Evolutionary conservation across 92 coral and sea anemone species (phyloP).

Genomic region (Metridium senile): DNA sequence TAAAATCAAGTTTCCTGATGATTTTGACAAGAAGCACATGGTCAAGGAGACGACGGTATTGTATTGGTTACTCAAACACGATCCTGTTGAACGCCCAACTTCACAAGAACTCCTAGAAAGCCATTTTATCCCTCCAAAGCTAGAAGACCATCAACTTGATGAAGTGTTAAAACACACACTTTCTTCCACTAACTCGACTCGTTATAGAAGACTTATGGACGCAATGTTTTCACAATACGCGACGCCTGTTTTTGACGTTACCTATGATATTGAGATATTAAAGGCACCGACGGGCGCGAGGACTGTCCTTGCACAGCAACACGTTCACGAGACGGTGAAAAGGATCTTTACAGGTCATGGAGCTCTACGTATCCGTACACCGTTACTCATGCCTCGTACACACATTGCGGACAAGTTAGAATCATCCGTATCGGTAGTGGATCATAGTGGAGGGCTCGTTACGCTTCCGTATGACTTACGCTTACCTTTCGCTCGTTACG

Average conservation of each 20-base stretch:
- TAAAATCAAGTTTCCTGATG: slow-evolving; percentile 77
- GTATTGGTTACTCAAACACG: slow-evolving; percentile 88
- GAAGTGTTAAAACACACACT: slow-evolving; percentile 96
- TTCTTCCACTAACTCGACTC: slow-evolving; percentile 84
- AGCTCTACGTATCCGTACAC: slow-evolving; percentile 73
- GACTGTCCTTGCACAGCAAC: slow-evolving; percentile 70
- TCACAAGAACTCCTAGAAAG: slow-evolving; percentile 96
- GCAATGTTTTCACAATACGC: slow-evolving; percentile 85
- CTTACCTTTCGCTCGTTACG: slow-evolving; percentile 88
- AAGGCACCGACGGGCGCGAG: slow-evolving; percentile 58
- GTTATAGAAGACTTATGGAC: slow-evolving; percentile 83
- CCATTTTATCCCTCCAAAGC: slow-evolving; percentile 95
- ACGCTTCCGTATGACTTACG: slow-evolving; percentile 89
- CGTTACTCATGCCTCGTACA: slow-evolving; percentile 80
- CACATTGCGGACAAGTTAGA: slow-evolving; percentile 72
- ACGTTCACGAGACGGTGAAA: slow-evolving; percentile 79
- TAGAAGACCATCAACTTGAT: slow-evolving; percentile 92
- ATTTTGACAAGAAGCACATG: slow-evolving; percentile 73
- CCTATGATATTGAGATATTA: slow-evolving; percentile 77
- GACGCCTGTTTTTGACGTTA: slow-evolving; percentile 75
- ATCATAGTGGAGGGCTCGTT: slow-evolving; percentile 88
- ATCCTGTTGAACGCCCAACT: slow-evolving; percentile 89
- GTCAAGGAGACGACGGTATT: slow-evolving; percentile 75
- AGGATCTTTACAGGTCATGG: slow-evolving; percentile 81
- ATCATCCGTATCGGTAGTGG: slow-evolving; percentile 78